Percentiles rank a stretch among this genome's conserved stretches.
Conservation (phyloP, 2,113 vertebrate species). For the Pipra filicauda region DNA sequence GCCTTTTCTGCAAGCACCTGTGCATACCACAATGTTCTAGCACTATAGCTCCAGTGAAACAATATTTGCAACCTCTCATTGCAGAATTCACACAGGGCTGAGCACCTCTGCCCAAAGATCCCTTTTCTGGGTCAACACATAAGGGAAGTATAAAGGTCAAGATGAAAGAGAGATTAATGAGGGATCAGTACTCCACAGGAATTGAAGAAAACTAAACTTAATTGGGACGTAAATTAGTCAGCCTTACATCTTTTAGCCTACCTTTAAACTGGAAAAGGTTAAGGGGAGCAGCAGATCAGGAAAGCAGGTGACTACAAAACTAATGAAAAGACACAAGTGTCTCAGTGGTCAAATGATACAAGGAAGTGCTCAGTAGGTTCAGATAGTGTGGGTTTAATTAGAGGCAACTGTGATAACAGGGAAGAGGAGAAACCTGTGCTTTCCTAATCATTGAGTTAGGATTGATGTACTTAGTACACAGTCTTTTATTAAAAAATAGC, state of each 20-base stretch:
- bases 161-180: constrained; percentile 14
- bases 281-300: neutral
- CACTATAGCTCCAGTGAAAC: neutral
- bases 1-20: neutral
- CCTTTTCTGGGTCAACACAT: neutral
- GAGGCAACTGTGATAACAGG: neutral
- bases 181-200: neutral
- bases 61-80: neutral
- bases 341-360: neutral
- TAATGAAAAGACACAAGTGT: neutral
- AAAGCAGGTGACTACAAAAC: neutral
- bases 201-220: neutral
- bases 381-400: neutral
- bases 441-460: neutral
- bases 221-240: neutral
- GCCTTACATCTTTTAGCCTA: neutral
- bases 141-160: neutral
- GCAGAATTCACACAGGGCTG: neutral
- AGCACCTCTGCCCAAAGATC: neutral
- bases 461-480: neutral
- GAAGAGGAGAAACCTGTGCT: neutral
- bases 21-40: neutral
- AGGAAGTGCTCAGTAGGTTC: neutral
- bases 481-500: neutral
- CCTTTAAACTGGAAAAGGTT: constrained; percentile 17